Evolutionary conservation across 2,888 invertebrate genomes (phyloP), one percentile per base, ranked within the genome.

Genomic region (Microctonus brassicae): DNA sequence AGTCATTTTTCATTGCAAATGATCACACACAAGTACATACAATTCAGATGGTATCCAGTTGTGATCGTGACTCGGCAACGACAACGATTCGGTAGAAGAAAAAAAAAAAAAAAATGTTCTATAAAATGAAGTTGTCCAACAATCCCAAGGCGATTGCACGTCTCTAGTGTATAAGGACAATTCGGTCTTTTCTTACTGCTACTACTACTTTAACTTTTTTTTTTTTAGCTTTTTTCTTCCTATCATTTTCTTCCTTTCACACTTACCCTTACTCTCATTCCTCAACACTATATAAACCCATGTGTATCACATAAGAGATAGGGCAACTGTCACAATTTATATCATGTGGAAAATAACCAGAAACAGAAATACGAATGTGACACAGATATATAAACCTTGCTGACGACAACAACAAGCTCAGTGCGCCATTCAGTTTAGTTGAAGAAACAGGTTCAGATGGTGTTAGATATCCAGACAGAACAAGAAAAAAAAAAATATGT

Each of bases 21-120:
- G 47, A 42, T 20, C 26, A 63, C 26, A 47, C 20, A 33, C 26
- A 63, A 63, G n/a, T n/a, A n/a, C n/a, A 34, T 24, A 26, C 17
- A 52, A 47, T 47, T 47, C 47, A 47, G 47, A 47, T 17, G n/a
- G 9, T 47, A 47, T 47, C 17, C 26, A 17, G 47, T 64, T 47
- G 64, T 24, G 42, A 64, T 64, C 70, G 47, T 70, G 70, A 70
- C 70, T 47, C 22, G 57, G 47, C 57, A 26, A 26, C 55, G 57
- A 20, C 64, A 57, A 70, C 55, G 65, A 57, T 26, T 17, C 29
- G n/a, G n/a, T n/a, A n/a, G n/a, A n/a, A n/a, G n/a, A n/a, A n/a
- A n/a, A n/a, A n/a, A n/a, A n/a, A n/a, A 29, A 42, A 61, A 70
- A 64, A 70, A 70, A 70, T 70, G 63, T 63, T 70, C 64, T 39